phyloP scores from a whole-genome alignment of 2,888 invertebrate genomes.

The Dryomyza anilis region DNA sequence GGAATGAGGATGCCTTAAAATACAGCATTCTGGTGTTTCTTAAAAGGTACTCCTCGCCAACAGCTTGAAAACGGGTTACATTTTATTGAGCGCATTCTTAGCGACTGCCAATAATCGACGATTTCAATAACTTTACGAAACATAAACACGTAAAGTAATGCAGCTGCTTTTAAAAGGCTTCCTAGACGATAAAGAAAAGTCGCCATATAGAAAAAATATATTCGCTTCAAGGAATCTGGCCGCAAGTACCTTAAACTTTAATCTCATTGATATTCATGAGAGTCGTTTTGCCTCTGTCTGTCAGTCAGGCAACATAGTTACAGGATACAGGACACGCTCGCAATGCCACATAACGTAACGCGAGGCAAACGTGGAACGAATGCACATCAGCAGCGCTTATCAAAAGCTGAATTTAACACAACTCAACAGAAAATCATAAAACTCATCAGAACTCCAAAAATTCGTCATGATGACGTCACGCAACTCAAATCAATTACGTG shows the following conservation, averaged over 20 bases:
- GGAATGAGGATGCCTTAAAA: no score
- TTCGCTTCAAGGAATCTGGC: not conserved
- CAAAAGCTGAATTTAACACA: not conserved
- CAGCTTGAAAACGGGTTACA: no score
- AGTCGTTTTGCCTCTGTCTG: conserved; percentile 42
- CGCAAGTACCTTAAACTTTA: not conserved
- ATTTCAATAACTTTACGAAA: no score
- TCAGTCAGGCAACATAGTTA: not conserved
- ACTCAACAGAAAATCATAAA: not conserved
- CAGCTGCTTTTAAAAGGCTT: no score
- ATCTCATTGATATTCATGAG: conserved; percentile 51
- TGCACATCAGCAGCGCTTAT: not conserved
- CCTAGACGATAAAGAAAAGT: no score
- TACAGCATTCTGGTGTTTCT: no score
- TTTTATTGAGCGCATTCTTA: no score
- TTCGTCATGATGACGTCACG: conserved; percentile 61
- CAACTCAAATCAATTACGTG: conserved; percentile 54
- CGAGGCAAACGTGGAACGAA: conserved; percentile 13
- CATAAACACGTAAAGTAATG: no score
- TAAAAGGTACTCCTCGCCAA: no score
- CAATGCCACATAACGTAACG: conserved; percentile 14
- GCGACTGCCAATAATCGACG: no score
- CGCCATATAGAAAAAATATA: no score
- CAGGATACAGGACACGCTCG: conserved; percentile 15
- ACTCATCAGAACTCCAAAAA: conserved; percentile 33